These are phyloP conservation scores for Pachycephus smyrnensis DNA, from an alignment of 2,888 invertebrate genomes.

Conservation along the genomic window DNA sequence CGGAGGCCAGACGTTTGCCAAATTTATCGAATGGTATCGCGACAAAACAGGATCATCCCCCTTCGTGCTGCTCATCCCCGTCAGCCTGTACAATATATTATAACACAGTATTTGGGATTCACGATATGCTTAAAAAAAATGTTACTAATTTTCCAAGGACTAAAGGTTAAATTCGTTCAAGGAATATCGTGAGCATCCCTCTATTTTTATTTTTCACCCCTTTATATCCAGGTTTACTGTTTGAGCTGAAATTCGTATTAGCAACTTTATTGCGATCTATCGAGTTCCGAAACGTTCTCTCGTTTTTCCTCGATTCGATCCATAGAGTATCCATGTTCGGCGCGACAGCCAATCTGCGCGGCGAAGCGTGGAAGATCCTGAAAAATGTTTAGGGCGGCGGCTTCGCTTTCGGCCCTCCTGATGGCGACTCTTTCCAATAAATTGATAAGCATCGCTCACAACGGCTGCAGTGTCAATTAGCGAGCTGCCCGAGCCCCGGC, in stretches of 20 bases:
- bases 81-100: not conserved
- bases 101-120: not conserved
- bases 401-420: not conserved
- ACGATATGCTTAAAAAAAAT: not conserved
- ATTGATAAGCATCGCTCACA: slow-evolving; percentile 7
- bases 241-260: not conserved
- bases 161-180: not conserved
- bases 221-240: not conserved
- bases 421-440: slow-evolving; percentile 5
- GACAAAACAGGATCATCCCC: slow-evolving; percentile 8
- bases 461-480: slow-evolving; percentile 5
- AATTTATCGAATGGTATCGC: slow-evolving; percentile 19
- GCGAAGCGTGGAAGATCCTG: not conserved
- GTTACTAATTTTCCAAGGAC: not conserved
- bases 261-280: not conserved
- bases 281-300: no score
- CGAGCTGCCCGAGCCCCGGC: not conserved
- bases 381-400: not conserved
- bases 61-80: not conserved
- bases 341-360: not conserved
- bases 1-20: slow-evolving; percentile 9
- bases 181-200: not conserved
- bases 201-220: not conserved
- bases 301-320: no score
- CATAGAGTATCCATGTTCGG: no score